These are phyloP conservation scores for Cataglyphis rosenhaueri DNA, from an alignment of 2,888 invertebrate species.

Conservation along the genomic window DNA sequence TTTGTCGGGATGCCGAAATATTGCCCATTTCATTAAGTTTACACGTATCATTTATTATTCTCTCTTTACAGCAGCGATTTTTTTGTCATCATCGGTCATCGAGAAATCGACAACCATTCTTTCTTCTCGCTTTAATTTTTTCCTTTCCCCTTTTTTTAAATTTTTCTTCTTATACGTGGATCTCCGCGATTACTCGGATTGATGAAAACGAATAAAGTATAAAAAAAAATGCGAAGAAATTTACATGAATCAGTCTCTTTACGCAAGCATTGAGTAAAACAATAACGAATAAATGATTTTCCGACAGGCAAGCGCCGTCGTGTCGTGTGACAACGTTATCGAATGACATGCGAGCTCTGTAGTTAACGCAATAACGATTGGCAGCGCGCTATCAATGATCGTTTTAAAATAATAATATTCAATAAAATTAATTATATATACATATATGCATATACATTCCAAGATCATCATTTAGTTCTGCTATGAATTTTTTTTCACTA, in stretches of 20 bases:
- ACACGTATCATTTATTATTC: slow-evolving; percentile 76
- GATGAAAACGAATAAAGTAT: slow-evolving; percentile 69
- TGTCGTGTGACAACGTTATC: slow-evolving; percentile 54
- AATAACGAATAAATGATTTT: slow-evolving; percentile 73
- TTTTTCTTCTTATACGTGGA: slow-evolving; percentile 62
- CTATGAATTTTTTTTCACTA: not conserved
- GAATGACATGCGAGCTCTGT: slow-evolving; percentile 29
- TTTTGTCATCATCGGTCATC: slow-evolving; percentile 60
- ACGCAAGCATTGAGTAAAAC: slow-evolving; percentile 77
- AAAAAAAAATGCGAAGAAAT: slow-evolving; percentile 61
- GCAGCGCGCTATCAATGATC: slow-evolving; percentile 38
- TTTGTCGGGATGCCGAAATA: not conserved
- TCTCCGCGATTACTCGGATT: slow-evolving; percentile 61
- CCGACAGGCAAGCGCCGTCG: slow-evolving; percentile 44
- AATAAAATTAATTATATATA: slow-evolving; percentile 70
- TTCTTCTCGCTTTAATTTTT: slow-evolving; percentile 33
- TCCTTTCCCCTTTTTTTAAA: not conserved
- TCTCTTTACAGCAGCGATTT: slow-evolving; percentile 72
- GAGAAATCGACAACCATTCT: slow-evolving; percentile 40
- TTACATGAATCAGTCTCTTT: slow-evolving; percentile 80
- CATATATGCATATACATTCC: not conserved
- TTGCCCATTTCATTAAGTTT: slow-evolving; percentile 51
- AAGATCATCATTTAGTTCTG: not conserved
- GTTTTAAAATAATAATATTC: slow-evolving; percentile 71
- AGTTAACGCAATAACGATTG: slow-evolving; percentile 45